Conservation (phyloP, 2,888 invertebrate genomes). For the Sycophila texana region DNA sequence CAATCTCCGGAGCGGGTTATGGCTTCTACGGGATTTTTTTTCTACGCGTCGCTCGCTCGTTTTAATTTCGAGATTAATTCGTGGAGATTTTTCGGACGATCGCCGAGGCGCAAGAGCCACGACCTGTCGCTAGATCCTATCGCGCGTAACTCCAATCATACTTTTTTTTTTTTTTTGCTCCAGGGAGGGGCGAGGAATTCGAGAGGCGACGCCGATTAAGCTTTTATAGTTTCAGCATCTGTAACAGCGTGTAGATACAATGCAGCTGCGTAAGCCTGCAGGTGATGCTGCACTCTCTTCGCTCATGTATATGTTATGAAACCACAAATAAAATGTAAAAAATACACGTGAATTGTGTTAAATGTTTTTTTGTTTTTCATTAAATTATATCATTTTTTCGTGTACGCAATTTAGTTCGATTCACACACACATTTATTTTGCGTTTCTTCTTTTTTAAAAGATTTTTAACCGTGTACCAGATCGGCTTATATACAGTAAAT, state of each 20-base stretch:
- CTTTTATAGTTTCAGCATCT: constrained; percentile 34
- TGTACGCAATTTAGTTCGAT: too few species aligned
- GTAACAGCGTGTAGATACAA: not conserved
- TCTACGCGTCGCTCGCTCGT: constrained; percentile 22
- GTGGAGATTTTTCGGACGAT: constrained; percentile 24
- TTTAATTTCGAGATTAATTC: constrained; percentile 52
- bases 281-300: too few species aligned
- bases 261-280: not conserved
- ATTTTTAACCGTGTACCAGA: too few species aligned
- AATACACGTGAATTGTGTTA: too few species aligned
- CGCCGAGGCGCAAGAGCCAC: not conserved
- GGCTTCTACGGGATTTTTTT: not conserved
- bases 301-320: not conserved
- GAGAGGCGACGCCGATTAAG: constrained; percentile 42
- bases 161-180: not conserved
- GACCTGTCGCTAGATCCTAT: constrained; percentile 33
- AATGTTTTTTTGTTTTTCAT: too few species aligned
- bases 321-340: not conserved
- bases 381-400: too few species aligned
- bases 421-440: too few species aligned
- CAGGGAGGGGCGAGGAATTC: constrained; percentile 10
- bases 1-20: constrained; percentile 32
- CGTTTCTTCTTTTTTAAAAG: too few species aligned
- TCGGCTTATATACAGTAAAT: too few species aligned
- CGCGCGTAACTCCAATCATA: constrained; percentile 25